Conservation (phyloP, 2,113 vertebrate genomes). For the Rhegmatorhina hoffmannsi region DNA sequence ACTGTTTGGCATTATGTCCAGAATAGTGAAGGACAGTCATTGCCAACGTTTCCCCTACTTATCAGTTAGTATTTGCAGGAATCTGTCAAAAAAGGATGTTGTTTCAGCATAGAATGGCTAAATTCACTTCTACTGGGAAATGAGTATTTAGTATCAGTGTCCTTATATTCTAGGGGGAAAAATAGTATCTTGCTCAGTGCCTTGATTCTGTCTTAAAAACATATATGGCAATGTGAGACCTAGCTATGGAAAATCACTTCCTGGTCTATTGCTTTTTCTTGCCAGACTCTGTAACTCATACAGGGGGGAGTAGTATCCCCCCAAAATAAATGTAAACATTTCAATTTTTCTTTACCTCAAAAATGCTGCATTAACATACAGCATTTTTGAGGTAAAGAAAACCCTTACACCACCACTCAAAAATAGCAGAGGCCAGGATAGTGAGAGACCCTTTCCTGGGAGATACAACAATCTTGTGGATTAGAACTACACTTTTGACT, state of each 20-base stretch:
- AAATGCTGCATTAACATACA: not conserved
- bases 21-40: not conserved
- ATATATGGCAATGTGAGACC: not conserved
- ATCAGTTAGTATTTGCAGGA: not conserved
- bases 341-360: too few species aligned
- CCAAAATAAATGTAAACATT: not conserved
- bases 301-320: not conserved
- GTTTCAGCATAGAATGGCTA: not conserved
- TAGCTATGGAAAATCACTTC: not conserved
- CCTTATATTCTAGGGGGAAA: not conserved
- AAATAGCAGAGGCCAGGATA: not conserved
- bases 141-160: not conserved
- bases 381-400: not conserved
- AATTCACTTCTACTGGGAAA: not conserved
- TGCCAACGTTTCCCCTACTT: not conserved
- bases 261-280: not conserved
- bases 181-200: not conserved
- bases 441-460: not conserved
- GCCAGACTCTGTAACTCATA: not conserved
- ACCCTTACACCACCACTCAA: not conserved
- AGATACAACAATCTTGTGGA: not conserved
- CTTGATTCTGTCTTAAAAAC: not conserved
- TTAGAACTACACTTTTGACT: not conserved
- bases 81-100: not conserved
- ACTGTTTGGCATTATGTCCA: not conserved